A percentile compares a stretch with the other conserved stretches of the same genome.
phyloP scores from a whole-genome alignment of 2,113 vertebrate genomes.

The Melospiza georgiana region DNA sequence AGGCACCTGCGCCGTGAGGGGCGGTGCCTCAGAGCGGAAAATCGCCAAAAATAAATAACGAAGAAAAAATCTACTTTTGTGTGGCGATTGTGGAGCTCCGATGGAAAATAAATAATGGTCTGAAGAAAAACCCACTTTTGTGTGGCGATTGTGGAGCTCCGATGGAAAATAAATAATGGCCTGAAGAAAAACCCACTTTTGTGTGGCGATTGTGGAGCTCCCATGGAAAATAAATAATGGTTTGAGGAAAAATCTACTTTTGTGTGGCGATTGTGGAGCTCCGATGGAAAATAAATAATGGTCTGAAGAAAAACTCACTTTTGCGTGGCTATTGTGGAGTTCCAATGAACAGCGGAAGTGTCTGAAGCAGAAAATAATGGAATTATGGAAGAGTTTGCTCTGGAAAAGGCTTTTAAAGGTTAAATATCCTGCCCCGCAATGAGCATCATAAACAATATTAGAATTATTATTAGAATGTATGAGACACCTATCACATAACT shows the following conservation, averaged over 20 bases:
- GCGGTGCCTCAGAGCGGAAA: background rate
- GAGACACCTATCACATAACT: too few relatives aligned
- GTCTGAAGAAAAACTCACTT: too few relatives aligned
- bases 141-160: background rate
- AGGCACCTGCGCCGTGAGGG: background rate
- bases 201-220: background rate
- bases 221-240: background rate
- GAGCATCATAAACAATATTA: background rate
- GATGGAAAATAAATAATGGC: background rate
- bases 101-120: background rate
- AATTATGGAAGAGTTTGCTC: rapidly evolving
- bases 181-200: background rate
- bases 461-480: background rate
- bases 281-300: too few relatives aligned
- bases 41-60: background rate
- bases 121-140: background rate
- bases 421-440: background rate
- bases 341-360: rapidly evolving
- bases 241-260: background rate
- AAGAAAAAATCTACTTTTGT: too few relatives aligned
- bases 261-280: background rate
- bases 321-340: background rate
- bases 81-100: background rate
- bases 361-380: background rate
- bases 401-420: background rate